Percentiles rank a stretch among this genome's conserved stretches.
Conservation (phyloP, 2,113 vertebrate genomes). For the Crotalus tigris region DNA sequence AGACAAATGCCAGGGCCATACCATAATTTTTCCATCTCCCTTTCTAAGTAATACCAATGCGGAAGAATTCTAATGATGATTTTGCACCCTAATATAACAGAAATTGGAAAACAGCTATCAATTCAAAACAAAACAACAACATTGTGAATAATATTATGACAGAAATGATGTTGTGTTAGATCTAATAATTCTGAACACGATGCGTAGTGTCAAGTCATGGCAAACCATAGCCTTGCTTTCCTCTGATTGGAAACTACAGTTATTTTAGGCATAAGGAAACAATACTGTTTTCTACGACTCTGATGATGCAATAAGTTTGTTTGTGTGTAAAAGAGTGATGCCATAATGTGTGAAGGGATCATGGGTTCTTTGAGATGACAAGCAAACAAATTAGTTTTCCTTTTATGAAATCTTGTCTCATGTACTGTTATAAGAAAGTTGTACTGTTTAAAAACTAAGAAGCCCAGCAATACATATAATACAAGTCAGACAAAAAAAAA, state of each 20-base stretch:
- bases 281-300: not conserved
- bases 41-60: not conserved
- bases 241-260: constrained; percentile 23
- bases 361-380: not conserved
- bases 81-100: not conserved
- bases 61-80: not conserved
- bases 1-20: not conserved
- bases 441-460: not conserved
- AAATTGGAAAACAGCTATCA: not conserved
- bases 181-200: constrained; percentile 52
- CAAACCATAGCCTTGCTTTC: not conserved
- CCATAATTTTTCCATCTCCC: not conserved
- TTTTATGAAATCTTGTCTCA: not conserved
- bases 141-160: constrained; percentile 37
- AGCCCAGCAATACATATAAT: not conserved
- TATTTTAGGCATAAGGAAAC: not conserved
- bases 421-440: not conserved
- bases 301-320: not conserved
- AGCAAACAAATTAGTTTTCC: not conserved
- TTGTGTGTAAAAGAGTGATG: not conserved
- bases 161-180: constrained; percentile 58
- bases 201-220: constrained; percentile 6
- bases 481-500: not conserved
- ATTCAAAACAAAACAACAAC: constrained; percentile 1
- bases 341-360: not conserved